Conservation (phyloP, 2,888 invertebrate genomes). For the Diarsia brunnea region DNA sequence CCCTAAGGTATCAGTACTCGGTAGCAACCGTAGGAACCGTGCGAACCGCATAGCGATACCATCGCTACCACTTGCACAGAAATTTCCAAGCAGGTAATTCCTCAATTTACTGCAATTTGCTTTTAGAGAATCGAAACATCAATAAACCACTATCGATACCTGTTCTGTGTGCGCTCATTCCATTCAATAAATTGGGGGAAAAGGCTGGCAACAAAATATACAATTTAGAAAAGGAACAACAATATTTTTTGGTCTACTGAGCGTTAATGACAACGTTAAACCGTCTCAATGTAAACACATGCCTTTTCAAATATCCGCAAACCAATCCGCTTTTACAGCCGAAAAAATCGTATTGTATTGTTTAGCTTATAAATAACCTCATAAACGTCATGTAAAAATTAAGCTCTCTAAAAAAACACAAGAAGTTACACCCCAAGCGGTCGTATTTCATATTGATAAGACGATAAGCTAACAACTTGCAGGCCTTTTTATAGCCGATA, state of each 20-base stretch:
- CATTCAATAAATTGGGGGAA: conserved; percentile 22
- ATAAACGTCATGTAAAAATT: conserved; percentile 67
- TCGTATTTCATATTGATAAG: conserved; percentile 75
- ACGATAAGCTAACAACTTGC: conserved; percentile 76
- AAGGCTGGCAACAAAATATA: neutral
- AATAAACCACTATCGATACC: conserved; percentile 32
- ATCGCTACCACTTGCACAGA: conserved; percentile 74
- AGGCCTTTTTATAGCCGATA: conserved; percentile 76
- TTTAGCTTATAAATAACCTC: conserved; percentile 57
- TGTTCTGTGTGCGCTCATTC: neutral
- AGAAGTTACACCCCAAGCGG: conserved; percentile 66
- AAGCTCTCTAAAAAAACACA: conserved; percentile 66
- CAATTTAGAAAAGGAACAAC: neutral
- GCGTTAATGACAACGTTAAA: conserved; percentile 48
- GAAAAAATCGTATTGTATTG: conserved; percentile 49
- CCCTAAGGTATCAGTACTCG: conserved; percentile 57
- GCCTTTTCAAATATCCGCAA: conserved; percentile 38
- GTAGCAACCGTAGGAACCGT: conserved; percentile 36
- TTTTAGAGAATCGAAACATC: conserved; percentile 73
- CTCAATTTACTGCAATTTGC: conserved; percentile 80
- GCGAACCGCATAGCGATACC: conserved; percentile 66
- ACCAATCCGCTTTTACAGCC: conserved; percentile 32
- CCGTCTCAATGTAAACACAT: conserved; percentile 54
- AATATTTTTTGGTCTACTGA: neutral
- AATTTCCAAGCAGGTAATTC: conserved; percentile 75